Base-by-base conservation (phyloP, 2,113 vertebrate species). In the Lamprologus tigripictilis region DNA sequence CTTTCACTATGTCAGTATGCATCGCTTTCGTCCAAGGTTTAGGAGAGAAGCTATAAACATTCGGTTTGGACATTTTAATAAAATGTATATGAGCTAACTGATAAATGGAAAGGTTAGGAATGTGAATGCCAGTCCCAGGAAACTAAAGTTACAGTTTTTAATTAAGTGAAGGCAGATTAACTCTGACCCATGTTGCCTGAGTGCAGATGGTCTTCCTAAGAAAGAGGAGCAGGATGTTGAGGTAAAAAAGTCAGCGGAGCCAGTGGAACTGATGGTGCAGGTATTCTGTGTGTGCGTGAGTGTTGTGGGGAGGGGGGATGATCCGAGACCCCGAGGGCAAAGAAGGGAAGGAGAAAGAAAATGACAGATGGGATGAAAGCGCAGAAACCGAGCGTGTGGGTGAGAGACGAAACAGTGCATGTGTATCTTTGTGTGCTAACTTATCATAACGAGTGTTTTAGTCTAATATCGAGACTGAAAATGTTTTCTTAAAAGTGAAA, bases 291-390 rank as follows among this genome's bases (percentile, higher is more conserved):
- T 11, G 80, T 66, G 54, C 80, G 26, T 6, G 37, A 16, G 61
- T 61, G 84, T 80, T 88, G 79, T 66, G 66, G 58, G 87, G 86
- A 78, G 84, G 83, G 54, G 49, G 58, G 83, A 80, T 87, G 80
- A 90, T 80, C 35, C 1, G 82, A 91, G 88, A 89, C 87, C 88
- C 87, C 63, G 49, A 63, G 88, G 91, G 86, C 90, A 94, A 85
- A 90, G 80, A 81, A 92, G 6, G 31, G 26, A 51, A 1, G 17
- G 23, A n/a, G 55, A 23, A n/a, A 84, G 51, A 85, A 79, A 85
- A 84, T 16, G 76, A 90, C 89, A 91, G 93, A 93, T 92, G 93
- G 91, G 86, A 90, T 85, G 87, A 81, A 86, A 86, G 81, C 73
- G 81, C 66, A 81, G 83, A 85, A 84, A 84, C 13, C 4, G 14